These are phyloP conservation scores for Aphodius granarius DNA, from an alignment of 2,888 invertebrate species.

Conservation along the genomic window DNA sequence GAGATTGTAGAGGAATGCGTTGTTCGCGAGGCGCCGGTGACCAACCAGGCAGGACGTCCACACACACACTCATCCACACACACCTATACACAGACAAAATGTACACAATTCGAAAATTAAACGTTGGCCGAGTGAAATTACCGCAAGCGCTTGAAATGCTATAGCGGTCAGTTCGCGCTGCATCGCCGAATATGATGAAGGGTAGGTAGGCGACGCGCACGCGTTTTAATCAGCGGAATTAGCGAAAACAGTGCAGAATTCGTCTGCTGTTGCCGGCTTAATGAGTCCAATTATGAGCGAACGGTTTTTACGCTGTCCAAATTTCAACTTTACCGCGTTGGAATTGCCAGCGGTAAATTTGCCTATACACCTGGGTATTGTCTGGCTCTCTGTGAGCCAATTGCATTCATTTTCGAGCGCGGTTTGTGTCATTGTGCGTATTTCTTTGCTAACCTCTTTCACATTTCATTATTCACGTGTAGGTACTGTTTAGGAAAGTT, in stretches of 20 bases:
- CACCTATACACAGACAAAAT: not conserved
- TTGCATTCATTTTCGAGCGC: no score
- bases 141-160: constrained; percentile 23
- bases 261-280: not conserved
- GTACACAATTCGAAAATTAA: constrained; percentile 15
- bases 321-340: not conserved
- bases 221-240: constrained; percentile 36
- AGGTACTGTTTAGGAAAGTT: no score
- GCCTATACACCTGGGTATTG: not conserved
- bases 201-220: constrained; percentile 31
- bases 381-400: no score
- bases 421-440: no score
- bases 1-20: not conserved
- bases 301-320: not conserved
- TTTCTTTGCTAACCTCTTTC: no score
- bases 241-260: not conserved
- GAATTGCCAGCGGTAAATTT: not conserved
- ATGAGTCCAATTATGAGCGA: not conserved
- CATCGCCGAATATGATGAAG: constrained; percentile 32
- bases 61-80: not conserved
- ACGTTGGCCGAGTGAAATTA: constrained; percentile 16
- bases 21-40: not conserved
- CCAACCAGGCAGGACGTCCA: not conserved
- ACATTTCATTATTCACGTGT: no score
- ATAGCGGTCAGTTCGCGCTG: constrained; percentile 26